Evolutionary conservation across 2,797 vertebrate genomes (phyloP), one percentile per base, ranked within the genome.

Genomic region (Danio choprae): DNA sequence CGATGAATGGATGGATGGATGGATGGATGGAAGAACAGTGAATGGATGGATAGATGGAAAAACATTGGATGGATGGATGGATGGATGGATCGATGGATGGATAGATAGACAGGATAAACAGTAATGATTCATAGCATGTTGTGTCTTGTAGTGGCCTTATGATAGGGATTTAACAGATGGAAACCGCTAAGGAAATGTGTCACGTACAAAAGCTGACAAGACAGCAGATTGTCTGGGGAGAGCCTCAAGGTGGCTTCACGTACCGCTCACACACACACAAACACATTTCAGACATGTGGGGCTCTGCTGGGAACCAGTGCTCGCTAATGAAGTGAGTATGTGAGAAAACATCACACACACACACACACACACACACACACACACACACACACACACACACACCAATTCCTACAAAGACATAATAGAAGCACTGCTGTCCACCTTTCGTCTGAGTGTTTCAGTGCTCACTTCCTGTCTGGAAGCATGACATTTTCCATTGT

Each of bases 381-480:
- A 56, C 29, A 29, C n/a, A n/a, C n/a, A n/a, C n/a, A n/a, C n/a
- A n/a, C n/a, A n/a, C n/a, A n/a, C n/a, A n/a, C 63, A 85, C 0
- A 0, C 64, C 89, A 84, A 87, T 64, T 65, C 74, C 67, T 46
- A 36, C 59, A 55, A 53, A 79, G 55, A 18, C 46, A 60, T 50
- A 50, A 81, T 48, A 63, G 71, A 64, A 60, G 7, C 18, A 81
- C 58, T 60, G 7, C 56, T 60, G 11, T 74, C 59, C 69, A 71
- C 65, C 48, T 72, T 56, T 56, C 16, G 46, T 65, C 53, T 43
- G n/a, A 67, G 77, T 74, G 59, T 51, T 73, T 74, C 59, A 72
- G 55, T 18, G 80, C 59, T 43, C 9, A 68, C 74, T 84, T 86
- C 83, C 83, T 84, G 83, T 82, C 83, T 78, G 80, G 78, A 83